Evolutionary conservation across 2,888 invertebrate genomes (phyloP).

Genomic region (Baronia brevicornis): DNA sequence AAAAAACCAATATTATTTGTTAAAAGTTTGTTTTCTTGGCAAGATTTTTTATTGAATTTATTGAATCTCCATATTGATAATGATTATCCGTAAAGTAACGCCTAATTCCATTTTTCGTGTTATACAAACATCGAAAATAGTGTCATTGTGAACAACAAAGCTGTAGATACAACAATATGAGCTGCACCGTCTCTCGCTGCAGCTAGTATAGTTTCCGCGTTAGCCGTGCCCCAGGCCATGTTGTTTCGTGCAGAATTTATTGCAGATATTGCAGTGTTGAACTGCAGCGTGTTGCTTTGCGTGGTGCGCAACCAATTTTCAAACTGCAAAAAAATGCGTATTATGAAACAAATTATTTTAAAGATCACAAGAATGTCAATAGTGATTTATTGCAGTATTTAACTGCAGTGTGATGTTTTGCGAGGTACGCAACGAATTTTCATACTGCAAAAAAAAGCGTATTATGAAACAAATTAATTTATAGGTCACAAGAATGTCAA

Average conservation of each 20-base stretch:
- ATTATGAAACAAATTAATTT: too few relatives aligned
- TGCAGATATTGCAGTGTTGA: conserved; percentile 33
- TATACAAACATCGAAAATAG: conserved; percentile 26
- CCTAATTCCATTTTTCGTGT: conserved; percentile 4
- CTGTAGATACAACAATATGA: conserved; percentile 28
- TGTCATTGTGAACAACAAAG: conserved; percentile 18
- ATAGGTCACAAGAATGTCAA: too few relatives aligned
- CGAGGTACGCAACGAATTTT: too few relatives aligned
- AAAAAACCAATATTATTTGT: too few relatives aligned
- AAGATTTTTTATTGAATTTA: conserved; percentile 1
- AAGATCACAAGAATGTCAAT: too few relatives aligned
- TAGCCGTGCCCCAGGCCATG: conserved; percentile 51
- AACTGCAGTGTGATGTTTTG: too few relatives aligned
- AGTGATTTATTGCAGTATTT: too few relatives aligned
- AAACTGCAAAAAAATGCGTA: conserved; percentile 38
- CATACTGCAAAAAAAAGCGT: conserved; percentile 40
- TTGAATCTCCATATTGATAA: conserved; percentile 4
- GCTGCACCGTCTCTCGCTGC: conserved; percentile 41
- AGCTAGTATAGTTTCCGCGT: conserved; percentile 41
- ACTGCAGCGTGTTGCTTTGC: conserved; percentile 38
- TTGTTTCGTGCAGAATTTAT: conserved; percentile 46
- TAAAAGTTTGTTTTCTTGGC: too few relatives aligned
- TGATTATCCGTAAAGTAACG: too few relatives aligned
- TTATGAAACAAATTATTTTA: too few relatives aligned
- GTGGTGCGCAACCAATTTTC: conserved; percentile 48